These are phyloP conservation scores for Buathra laborator DNA, from an alignment of 2,888 invertebrate species.

Conservation along the genomic window DNA sequence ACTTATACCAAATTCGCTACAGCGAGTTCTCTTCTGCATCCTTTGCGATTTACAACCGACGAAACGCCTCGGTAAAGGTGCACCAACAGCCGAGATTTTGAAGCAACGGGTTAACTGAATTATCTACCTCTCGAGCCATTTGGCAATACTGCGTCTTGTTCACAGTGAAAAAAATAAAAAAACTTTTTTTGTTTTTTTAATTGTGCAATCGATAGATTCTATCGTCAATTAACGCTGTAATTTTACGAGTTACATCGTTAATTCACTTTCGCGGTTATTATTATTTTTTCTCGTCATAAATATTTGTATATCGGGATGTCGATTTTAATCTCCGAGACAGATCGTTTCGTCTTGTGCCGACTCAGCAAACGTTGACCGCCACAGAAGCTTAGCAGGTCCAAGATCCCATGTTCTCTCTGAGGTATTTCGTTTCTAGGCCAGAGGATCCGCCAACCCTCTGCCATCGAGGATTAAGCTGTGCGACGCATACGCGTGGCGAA, in stretches of 20 bases:
- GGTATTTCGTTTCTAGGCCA: slow-evolving; percentile 52
- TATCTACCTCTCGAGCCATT: neutral
- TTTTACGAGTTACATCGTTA: neutral
- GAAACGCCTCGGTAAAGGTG: slow-evolving; percentile 77
- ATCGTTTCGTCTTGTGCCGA: slow-evolving; percentile 28
- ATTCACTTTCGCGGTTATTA: neutral
- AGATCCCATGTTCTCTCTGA: slow-evolving; percentile 34
- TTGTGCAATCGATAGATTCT: neutral
- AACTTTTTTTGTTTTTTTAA: neutral
- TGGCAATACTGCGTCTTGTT: neutral
- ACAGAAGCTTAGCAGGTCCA: slow-evolving; percentile 45
- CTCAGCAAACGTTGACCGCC: slow-evolving; percentile 16
- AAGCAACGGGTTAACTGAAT: slow-evolving; percentile 73
- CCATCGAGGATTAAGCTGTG: slow-evolving; percentile 64
- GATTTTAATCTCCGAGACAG: slow-evolving; percentile 38
- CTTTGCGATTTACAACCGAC: slow-evolving; percentile 77
- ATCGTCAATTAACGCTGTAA: neutral
- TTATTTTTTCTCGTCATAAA: neutral
- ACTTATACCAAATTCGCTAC: slow-evolving; percentile 5
- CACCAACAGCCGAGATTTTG: slow-evolving; percentile 70
- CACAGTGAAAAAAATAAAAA: neutral
- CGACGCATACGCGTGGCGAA: slow-evolving; percentile 66
- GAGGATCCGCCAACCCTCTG: slow-evolving; percentile 41
- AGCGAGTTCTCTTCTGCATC: slow-evolving; percentile 4
- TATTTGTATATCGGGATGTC: slow-evolving; percentile 14